Evolutionary conservation across 2,113 vertebrate genomes (phyloP), one percentile per base, ranked within the genome.

Genomic region (Steatornis caripensis): DNA sequence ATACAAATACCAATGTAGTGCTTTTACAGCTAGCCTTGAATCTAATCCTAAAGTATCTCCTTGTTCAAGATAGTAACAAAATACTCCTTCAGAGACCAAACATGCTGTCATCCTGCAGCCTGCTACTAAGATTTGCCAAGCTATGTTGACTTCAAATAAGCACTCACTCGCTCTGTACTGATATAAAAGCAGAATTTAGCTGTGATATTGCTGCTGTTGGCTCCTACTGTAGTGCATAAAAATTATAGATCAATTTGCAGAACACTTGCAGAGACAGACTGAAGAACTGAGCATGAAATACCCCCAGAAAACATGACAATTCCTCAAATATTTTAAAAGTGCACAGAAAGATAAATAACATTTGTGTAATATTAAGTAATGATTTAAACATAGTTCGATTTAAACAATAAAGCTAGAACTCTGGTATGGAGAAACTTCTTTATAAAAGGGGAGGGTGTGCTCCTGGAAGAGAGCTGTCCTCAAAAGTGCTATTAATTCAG

Each of bases 221-320:
- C 74, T 92, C 62, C 58, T 17, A 12, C 45, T 37, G 18, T 1
- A 37, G 60, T 9, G 10, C 77, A 61, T 87, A 84, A 92, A 92
- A 92, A 49, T 32, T 89, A 97, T 61, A 72, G 96, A 96, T 93
- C 80, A 29, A 65, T 57, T 61, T 84, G 78, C 94, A 92, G 65
- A 89, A 55, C 62, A 30, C 53, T 61, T 53, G 62, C 62, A 78
- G 62, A 91, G 24, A 41, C 24, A 88, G 26, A 70, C 36, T 57
- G 61, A 61, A 72, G 39, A 84, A 34, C 26, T 45, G 45, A 53
- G 72, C 6, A 17, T 0, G 5, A 65, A 65, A 51, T 15, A 49
- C 16, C 19, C 39, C 36, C 8, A 74, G n/a, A 65, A 84, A 91
- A 61, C 12, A 17, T 4, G 15, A 20, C 10, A 37, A n/a, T 37